A percentile compares a stretch with the other conserved stretches of the same genome.
Conservation (phyloP, 2,797 vertebrate genomes). For the Sternarchorhynchus goeldii region DNA sequence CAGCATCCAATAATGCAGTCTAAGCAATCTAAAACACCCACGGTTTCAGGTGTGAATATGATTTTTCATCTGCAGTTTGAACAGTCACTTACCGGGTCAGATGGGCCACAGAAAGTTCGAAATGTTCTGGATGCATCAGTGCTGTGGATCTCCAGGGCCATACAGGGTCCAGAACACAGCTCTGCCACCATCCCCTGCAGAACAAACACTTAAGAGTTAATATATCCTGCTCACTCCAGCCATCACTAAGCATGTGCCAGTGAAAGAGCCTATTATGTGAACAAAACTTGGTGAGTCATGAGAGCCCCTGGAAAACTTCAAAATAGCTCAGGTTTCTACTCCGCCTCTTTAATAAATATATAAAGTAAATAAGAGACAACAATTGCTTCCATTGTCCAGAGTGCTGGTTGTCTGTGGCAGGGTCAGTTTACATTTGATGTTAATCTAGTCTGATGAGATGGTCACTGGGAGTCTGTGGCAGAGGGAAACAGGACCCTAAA, state of each 20-base stretch:
- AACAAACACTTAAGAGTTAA: conserved; percentile 49
- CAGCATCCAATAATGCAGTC: not conserved
- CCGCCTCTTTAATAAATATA: conserved; percentile 46
- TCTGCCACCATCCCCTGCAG: conserved; percentile 88
- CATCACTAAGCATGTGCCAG: conserved; percentile 31
- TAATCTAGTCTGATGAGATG: conserved; percentile 46
- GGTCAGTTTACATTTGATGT: conserved; percentile 43
- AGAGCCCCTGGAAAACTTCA: conserved; percentile 45
- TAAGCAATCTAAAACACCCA: not conserved
- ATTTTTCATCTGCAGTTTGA: not conserved
- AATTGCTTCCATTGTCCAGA: conserved; percentile 53
- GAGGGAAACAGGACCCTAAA: not conserved
- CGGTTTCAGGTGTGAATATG: not conserved
- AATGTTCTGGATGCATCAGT: conserved; percentile 78
- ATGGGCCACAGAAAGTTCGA: conserved; percentile 90
- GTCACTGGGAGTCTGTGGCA: conserved; percentile 8
- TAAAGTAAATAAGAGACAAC: conserved; percentile 50
- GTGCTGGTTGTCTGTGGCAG: conserved; percentile 26
- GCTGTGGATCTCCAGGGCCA: conserved; percentile 87
- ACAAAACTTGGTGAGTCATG: conserved; percentile 54
- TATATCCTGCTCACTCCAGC: conserved; percentile 25
- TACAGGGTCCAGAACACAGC: conserved; percentile 88
- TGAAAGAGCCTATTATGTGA: conserved; percentile 59
- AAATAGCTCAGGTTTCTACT: conserved; percentile 52
- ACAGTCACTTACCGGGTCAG: conserved; percentile 88